Evolutionary conservation across 2,797 vertebrate genomes (phyloP), one percentile per base, ranked within the genome.

Genomic region (Tokudaia tokunoshimensis): DNA sequence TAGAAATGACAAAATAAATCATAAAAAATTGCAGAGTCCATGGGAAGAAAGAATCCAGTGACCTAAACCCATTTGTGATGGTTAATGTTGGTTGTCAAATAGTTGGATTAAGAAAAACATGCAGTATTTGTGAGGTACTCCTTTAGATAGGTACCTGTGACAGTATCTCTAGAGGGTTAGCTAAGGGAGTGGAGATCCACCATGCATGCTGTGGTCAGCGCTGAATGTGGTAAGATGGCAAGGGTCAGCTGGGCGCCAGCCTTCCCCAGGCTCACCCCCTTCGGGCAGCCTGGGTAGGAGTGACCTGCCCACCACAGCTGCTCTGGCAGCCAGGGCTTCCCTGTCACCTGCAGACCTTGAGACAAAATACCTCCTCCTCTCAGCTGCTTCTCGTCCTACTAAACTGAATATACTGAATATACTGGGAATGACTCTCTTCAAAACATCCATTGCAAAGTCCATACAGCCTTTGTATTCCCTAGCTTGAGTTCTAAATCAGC

Each of bases 321-420:
- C 63, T 50, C 44, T 61, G 44, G 59, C 31, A 8, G 29, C 19
- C 19, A 15, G 4, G 19, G 11, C 14, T 85, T 67, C 44, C 44
- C 63, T 14, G 19, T 20, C 29, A 50, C 29, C 11, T 13, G 19
- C 31, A 85, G 31, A 85, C 44, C 65, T 4, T 80, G 83, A 50
- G 44, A 34, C 6, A 8, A 67, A 47, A n/a, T 50, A 22, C 4
- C 41, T 47, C 44, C 47, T 85, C 15, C 41, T 22, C 44, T 31
- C 0, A 85, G 19, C 17, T 37, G 24, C 57, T 61, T 44, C 57
- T 44, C 44, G 37, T 83, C 37, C 20, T 52, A 65, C 63, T 34
- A 85, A 52, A n/a, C 41, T 82, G 22, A 26, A n/a, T 94, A 47
- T 20, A 76, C 5, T 92, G 91, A 94, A 80, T 82, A 81, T 8